Evolutionary conservation across 2,888 invertebrate genomes (phyloP).

Genomic region (Copidosoma aretas): DNA sequence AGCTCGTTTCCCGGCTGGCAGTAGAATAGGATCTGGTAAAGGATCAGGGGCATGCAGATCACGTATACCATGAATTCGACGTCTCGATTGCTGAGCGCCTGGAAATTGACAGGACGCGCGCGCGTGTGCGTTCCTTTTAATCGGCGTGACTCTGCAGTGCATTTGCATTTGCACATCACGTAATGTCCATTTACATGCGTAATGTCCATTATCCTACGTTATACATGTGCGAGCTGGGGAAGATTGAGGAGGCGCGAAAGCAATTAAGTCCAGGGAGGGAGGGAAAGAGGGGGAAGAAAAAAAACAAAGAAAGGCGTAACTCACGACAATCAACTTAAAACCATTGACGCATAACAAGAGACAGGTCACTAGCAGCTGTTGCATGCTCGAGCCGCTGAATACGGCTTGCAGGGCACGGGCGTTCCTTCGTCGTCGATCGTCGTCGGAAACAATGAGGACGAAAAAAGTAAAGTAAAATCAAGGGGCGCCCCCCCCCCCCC

Average conservation of each 20-base stretch:
- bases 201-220: too few relatives aligned
- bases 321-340: conserved; percentile 43
- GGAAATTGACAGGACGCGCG: neutral
- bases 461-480: too few relatives aligned
- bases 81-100: conserved; percentile 7
- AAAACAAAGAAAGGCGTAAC: conserved; percentile 10
- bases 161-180: too few relatives aligned
- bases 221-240: too few relatives aligned
- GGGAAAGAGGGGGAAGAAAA: neutral
- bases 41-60: conserved; percentile 3
- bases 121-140: too few relatives aligned
- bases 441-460: too few relatives aligned
- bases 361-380: conserved; percentile 47
- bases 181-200: too few relatives aligned
- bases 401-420: conserved; percentile 44
- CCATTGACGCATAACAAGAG: conserved; percentile 52
- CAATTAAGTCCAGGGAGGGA: neutral
- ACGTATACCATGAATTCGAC: neutral
- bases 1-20: conserved; percentile 31
- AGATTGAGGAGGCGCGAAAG: neutral
- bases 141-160: too few relatives aligned
- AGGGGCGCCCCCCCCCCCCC: too few relatives aligned
- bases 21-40: conserved; percentile 20
- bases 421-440: conserved; percentile 28
- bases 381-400: conserved; percentile 44